Conservation (phyloP, 2,113 vertebrate species). For the Colius striatus region DNA sequence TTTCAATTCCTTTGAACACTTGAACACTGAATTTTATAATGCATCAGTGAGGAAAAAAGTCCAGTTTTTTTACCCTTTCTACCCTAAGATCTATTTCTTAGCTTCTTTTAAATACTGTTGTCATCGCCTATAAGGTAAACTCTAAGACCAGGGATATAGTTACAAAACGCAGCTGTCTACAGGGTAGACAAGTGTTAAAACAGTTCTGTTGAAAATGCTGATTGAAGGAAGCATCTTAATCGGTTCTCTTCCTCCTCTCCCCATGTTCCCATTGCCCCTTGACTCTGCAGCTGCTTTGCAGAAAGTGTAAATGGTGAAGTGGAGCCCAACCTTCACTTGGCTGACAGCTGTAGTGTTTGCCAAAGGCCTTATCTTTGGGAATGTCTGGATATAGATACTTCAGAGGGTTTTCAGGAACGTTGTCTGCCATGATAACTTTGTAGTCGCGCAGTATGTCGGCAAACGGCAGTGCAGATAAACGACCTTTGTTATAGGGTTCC, state of each 20-base stretch:
- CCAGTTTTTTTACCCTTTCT: not conserved
- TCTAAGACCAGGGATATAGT: not conserved
- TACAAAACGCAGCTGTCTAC: not conserved
- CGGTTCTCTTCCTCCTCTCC: not conserved
- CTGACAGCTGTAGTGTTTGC: constrained; percentile 94
- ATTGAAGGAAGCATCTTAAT: not conserved
- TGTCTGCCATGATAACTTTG: constrained; percentile 93
- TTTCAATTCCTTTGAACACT: not conserved
- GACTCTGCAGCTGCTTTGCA: not conserved
- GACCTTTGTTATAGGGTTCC: constrained; percentile 94
- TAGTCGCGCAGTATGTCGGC: constrained; percentile 94
- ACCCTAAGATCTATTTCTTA: not conserved
- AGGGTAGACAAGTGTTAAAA: not conserved
- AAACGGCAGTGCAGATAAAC: constrained; percentile 89
- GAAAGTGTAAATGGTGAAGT: not conserved
- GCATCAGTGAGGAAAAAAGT: not conserved
- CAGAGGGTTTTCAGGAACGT: constrained; percentile 92
- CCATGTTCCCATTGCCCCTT: not conserved
- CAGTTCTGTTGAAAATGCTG: not conserved
- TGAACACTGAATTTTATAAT: not conserved
- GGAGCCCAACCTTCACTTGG: constrained; percentile 84
- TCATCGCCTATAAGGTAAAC: not conserved
- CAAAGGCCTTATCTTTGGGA: constrained; percentile 94
- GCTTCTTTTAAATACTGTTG: not conserved
- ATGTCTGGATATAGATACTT: constrained; percentile 96